These are phyloP conservation scores for Reticulitermes speratus DNA, from an alignment of 1,140 invertebrate species.

Conservation along the genomic window DNA sequence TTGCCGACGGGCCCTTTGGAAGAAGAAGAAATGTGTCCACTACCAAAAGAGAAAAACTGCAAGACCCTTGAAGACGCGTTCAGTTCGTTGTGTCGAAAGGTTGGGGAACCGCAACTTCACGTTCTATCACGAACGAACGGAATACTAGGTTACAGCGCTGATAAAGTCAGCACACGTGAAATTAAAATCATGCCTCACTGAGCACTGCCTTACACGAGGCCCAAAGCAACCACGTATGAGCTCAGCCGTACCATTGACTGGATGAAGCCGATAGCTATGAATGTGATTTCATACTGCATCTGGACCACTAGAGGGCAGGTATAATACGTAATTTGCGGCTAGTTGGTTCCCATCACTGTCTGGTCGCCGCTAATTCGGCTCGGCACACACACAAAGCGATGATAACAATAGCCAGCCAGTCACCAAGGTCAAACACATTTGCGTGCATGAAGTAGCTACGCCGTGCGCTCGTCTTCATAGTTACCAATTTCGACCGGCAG, in stretches of 20 bases:
- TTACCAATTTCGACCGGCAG: not conserved
- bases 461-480: not conserved
- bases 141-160: no score
- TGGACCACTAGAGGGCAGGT: not conserved
- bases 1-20: no score
- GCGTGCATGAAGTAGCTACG: not conserved
- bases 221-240: not conserved
- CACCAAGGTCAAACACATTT: not conserved
- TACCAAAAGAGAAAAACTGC: no score
- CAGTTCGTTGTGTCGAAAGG: no score
- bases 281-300: not conserved
- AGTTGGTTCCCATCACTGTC: not conserved
- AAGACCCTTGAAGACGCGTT: no score
- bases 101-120: no score
- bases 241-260: not conserved
- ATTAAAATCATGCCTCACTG: no score
- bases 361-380: not conserved
- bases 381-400: not conserved
- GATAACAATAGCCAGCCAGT: not conserved
- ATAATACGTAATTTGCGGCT: not conserved
- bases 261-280: not conserved
- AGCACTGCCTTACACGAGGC: no score
- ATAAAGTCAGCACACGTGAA: no score
- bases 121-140: no score
- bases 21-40: no score